Percentiles rank a stretch among this genome's conserved stretches.
These are phyloP conservation scores for Phymastichus coffea DNA, from an alignment of 1,140 invertebrate genomes.

Conservation along the genomic window DNA sequence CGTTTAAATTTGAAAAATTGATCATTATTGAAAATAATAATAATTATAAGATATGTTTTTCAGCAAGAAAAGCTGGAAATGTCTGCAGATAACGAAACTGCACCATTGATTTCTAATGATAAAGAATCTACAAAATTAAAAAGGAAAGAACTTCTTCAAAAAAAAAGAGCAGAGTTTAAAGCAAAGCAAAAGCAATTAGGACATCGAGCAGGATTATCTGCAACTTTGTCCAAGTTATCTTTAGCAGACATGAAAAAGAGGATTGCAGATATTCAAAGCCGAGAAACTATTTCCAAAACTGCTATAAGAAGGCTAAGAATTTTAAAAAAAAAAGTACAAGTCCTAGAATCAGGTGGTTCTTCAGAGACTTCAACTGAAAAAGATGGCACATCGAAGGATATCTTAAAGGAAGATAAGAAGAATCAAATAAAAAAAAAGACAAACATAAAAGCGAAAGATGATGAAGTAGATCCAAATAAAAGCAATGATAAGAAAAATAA, in stretches of 20 bases:
- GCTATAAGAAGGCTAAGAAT: constrained; percentile 34
- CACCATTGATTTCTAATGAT: too few relatives aligned
- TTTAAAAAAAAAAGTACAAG: constrained; percentile 32
- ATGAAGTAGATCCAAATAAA: neutral
- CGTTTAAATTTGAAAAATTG: too few relatives aligned
- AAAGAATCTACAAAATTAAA: too few relatives aligned
- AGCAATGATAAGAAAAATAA: constrained; percentile 30
- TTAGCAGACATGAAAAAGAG: constrained; percentile 33
- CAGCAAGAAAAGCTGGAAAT: neutral
- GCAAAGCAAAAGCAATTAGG: constrained; percentile 6
- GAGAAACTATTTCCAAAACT: constrained; percentile 33
- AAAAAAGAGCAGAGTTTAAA: neutral
- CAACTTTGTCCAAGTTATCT: constrained; percentile 19
- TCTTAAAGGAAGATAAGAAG: constrained; percentile 42
- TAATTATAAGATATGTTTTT: neutral
- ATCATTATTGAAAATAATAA: too few relatives aligned
- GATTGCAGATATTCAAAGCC: constrained; percentile 32
- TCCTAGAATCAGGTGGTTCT: too few relatives aligned
- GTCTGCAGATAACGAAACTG: neutral
- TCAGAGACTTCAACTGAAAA: constrained; percentile 14
- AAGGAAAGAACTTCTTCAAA: neutral
- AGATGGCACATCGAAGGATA: constrained; percentile 28
- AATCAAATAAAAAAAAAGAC: constrained; percentile 34
- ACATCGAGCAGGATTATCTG: constrained; percentile 9
- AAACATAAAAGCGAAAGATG: constrained; percentile 34